phyloP scores from a whole-genome alignment of 2,113 vertebrate species.

The Phoxinus phoxinus region DNA sequence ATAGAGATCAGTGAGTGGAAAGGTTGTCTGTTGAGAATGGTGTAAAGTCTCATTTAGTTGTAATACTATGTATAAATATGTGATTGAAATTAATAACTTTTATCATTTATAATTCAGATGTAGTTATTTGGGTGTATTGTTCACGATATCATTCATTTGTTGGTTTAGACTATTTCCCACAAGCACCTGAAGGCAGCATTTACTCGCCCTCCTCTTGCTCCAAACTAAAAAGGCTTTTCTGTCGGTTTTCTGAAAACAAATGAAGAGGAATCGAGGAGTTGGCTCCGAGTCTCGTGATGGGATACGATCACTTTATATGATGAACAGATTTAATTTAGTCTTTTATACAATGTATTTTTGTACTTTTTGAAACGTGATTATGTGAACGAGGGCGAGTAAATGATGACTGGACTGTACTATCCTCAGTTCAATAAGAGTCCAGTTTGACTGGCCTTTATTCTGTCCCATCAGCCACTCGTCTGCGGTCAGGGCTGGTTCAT shows the following conservation, averaged over 20 bases:
- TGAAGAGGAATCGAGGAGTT: too few relatives aligned
- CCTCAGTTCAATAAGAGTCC: not conserved
- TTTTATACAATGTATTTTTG: not conserved
- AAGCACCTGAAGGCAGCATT: too few relatives aligned
- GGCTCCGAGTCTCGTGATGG: too few relatives aligned
- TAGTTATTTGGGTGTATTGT: not conserved
- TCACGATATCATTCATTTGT: not conserved
- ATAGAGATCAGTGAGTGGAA: too few relatives aligned
- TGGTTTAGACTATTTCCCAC: not conserved
- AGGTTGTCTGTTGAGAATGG: too few relatives aligned
- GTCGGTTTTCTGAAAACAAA: too few relatives aligned
- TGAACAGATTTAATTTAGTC: not conserved
- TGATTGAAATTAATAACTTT: not conserved
- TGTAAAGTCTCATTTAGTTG: not conserved
- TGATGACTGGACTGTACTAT: not conserved
- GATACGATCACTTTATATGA: not conserved
- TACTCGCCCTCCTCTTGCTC: too few relatives aligned
- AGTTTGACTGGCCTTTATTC: constrained; percentile 82
- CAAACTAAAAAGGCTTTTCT: too few relatives aligned
- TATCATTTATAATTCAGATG: not conserved
- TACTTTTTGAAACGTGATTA: too few relatives aligned
- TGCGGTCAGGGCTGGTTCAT: constrained; percentile 85
- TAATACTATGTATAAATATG: not conserved
- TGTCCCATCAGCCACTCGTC: constrained; percentile 87
- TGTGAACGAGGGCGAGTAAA: not conserved